Evolutionary conservation across 2,888 invertebrate species (phyloP).

Genomic region (Bhutanitis thaidina): DNA sequence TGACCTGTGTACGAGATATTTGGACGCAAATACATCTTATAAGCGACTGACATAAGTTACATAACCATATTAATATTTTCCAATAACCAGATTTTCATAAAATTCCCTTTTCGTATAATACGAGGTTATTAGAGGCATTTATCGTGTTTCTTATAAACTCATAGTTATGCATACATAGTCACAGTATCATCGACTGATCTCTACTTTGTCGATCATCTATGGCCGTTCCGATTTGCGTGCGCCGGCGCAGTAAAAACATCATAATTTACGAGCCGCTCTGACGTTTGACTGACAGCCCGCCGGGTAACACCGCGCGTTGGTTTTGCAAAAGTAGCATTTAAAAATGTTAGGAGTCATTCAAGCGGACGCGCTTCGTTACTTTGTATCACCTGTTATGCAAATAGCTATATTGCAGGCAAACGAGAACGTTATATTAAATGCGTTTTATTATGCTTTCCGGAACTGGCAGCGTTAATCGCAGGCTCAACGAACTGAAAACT

Average conservation of each 20-base stretch:
- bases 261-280: conserved; percentile 51
- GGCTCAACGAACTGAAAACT: background rate
- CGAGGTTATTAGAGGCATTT: no score
- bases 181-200: background rate
- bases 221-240: conserved; percentile 52
- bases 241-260: conserved; percentile 56
- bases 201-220: conserved; percentile 16
- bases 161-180: conserved; percentile 9
- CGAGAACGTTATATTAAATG: conserved; percentile 15
- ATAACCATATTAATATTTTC: no score
- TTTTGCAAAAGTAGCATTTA: background rate
- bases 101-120: no score
- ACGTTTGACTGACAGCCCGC: conserved; percentile 52
- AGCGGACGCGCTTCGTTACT: background rate
- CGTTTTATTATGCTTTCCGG: background rate
- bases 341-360: background rate
- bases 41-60: no score
- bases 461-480: background rate
- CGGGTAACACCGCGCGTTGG: conserved; percentile 6
- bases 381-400: conserved; percentile 17
- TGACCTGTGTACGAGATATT: no score
- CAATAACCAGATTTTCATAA: no score
- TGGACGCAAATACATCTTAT: no score
- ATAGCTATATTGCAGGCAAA: conserved; percentile 26
- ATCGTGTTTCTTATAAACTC: no score